These are phyloP conservation scores for Halcyon smyrnensis DNA, from an alignment of 2,797 vertebrate species.

Conservation along the genomic window DNA sequence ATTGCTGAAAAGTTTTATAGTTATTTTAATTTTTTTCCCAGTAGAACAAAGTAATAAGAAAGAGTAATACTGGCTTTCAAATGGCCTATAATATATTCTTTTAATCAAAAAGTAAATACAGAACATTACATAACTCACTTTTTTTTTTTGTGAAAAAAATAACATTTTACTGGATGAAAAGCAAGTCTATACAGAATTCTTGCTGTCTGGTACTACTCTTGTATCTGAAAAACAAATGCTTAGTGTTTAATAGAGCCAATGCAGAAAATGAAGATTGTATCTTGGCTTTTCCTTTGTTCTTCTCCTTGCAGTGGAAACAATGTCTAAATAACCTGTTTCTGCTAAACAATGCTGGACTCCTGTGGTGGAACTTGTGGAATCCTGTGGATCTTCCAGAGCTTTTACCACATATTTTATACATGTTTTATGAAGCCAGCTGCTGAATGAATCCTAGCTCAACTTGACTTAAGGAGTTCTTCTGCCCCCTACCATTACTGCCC, in stretches of 20 bases:
- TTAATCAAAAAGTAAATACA: constrained; percentile 36
- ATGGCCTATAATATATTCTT: constrained; percentile 29
- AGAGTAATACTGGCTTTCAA: constrained; percentile 11
- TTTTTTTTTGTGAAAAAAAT: neutral
- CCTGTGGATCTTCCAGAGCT: neutral
- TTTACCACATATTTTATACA: neutral
- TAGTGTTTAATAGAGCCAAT: neutral
- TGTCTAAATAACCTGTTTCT: constrained; percentile 19
- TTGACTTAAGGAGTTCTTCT: constrained; percentile 36
- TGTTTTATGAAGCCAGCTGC: constrained; percentile 41
- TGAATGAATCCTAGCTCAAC: constrained; percentile 13
- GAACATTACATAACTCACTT: neutral
- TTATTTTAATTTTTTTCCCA: neutral
- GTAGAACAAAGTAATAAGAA: constrained; percentile 29
- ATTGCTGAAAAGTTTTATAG: constrained; percentile 10
- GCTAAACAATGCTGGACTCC: neutral
- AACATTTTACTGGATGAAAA: neutral
- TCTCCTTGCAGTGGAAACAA: neutral
- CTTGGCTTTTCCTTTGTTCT: neutral
- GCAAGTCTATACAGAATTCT: neutral
- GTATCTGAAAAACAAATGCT: constrained; percentile 22
- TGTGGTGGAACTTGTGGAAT: constrained; percentile 3
- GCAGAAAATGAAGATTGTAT: neutral
- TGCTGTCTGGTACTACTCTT: neutral
- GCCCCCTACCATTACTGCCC: constrained; percentile 14